A percentile compares a stretch with the other conserved stretches of the same genome.
phyloP scores from a whole-genome alignment of 1,140 invertebrate genomes.

The Caenorhabditis remanei region DNA sequence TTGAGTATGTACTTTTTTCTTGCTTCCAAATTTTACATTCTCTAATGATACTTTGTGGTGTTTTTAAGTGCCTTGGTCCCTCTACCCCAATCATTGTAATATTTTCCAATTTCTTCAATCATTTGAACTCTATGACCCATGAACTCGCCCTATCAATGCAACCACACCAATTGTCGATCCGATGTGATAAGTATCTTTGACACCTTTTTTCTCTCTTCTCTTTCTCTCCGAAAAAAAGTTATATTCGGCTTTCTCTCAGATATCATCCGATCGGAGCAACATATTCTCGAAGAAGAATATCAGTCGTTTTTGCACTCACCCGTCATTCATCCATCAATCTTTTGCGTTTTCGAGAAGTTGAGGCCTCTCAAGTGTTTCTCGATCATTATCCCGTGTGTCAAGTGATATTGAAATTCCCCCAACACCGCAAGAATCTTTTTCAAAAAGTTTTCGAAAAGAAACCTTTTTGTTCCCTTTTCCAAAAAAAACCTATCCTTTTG shows the following conservation, averaged over 20 bases:
- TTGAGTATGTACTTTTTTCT: too few species aligned
- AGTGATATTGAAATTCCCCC: slow-evolving; percentile 28
- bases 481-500: slow-evolving; percentile 6
- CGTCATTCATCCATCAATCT: slow-evolving; percentile 50
- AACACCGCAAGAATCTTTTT: neutral
- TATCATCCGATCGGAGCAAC: slow-evolving; percentile 20
- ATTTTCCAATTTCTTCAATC: neutral
- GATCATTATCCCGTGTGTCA: slow-evolving; percentile 52
- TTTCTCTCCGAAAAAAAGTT: neutral
- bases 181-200: slow-evolving; percentile 38
- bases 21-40: too few species aligned
- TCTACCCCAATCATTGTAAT: neutral
- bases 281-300: slow-evolving; percentile 4
- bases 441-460: neutral
- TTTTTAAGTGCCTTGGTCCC: too few species aligned
- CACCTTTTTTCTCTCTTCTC: slow-evolving; percentile 7
- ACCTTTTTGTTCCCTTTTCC: neutral
- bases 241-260: neutral
- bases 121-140: slow-evolving; percentile 1
- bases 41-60: too few species aligned
- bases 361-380: slow-evolving; percentile 24
- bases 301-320: slow-evolving; percentile 49
- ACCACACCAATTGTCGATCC: slow-evolving; percentile 26
- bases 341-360: slow-evolving; percentile 18
- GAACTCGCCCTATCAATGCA: neutral